These are phyloP conservation scores for Microcaecilia unicolor DNA, from an alignment of 2,797 vertebrate genomes.

Conservation along the genomic window DNA sequence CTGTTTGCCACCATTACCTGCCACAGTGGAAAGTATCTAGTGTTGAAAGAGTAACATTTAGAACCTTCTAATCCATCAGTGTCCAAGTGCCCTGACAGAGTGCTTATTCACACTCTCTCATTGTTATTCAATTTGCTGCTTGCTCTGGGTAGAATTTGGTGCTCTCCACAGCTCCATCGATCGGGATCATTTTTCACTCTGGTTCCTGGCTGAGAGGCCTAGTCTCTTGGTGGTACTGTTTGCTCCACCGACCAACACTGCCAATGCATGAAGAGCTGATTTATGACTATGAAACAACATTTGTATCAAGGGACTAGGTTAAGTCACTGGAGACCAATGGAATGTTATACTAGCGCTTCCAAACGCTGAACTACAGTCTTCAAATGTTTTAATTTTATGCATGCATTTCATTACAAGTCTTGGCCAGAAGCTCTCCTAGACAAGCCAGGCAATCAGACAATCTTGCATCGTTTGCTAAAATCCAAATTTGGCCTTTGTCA, in stretches of 20 bases:
- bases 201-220: conserved; percentile 38
- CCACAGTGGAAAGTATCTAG: conserved; percentile 33
- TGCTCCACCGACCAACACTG: conserved; percentile 36
- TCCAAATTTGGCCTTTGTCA: conserved; percentile 93
- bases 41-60: conserved; percentile 39
- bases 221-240: conserved; percentile 34
- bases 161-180: conserved; percentile 38
- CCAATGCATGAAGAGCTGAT: conserved; percentile 52
- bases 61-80: conserved; percentile 77
- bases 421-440: conserved; percentile 67
- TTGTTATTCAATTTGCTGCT: conserved; percentile 77
- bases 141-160: conserved; percentile 49
- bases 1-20: conserved; percentile 36
- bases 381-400: conserved; percentile 73
- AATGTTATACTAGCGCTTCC: conserved; percentile 23
- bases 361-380: conserved; percentile 39
- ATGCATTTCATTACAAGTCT: conserved; percentile 76
- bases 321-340: conserved; percentile 49
- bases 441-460: conserved; percentile 79
- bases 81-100: conserved; percentile 73
- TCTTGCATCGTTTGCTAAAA: conserved; percentile 87
- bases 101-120: conserved; percentile 75
- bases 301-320: conserved; percentile 31
- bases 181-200: conserved; percentile 57
- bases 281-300: conserved; percentile 55